phyloP scores from a whole-genome alignment of 2,888 invertebrate species.

The Brenthis daphne region DNA sequence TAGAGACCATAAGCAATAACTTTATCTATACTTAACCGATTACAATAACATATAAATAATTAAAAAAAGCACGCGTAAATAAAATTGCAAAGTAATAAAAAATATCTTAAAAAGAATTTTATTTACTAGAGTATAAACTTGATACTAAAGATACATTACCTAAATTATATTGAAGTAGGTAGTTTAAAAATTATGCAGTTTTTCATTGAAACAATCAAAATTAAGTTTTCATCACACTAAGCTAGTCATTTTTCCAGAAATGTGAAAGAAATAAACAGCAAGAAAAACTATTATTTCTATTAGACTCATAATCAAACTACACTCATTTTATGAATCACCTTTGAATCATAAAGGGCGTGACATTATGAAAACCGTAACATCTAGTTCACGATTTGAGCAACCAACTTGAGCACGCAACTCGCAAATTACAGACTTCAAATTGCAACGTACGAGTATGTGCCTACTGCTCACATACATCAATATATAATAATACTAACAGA shows the following conservation, averaged over 20 bases:
- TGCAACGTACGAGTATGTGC: not conserved
- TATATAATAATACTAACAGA: too few species aligned
- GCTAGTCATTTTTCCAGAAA: slow-evolving; percentile 12
- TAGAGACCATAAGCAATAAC: too few species aligned
- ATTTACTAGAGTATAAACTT: too few species aligned
- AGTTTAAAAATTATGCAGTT: too few species aligned
- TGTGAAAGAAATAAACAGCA: slow-evolving; percentile 7
- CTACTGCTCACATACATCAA: not conserved
- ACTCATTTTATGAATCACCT: slow-evolving; percentile 37
- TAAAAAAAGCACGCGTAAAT: too few species aligned
- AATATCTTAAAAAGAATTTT: too few species aligned
- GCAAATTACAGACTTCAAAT: slow-evolving; percentile 39
- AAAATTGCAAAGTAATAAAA: too few species aligned
- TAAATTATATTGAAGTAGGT: too few species aligned
- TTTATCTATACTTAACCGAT: too few species aligned
- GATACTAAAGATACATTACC: too few species aligned
- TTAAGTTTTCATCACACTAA: not conserved
- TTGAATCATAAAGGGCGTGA: slow-evolving; percentile 44
- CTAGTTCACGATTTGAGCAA: slow-evolving; percentile 36
- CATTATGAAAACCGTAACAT: slow-evolving; percentile 40
- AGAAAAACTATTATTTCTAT: not conserved
- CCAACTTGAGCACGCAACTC: slow-evolving; percentile 41
- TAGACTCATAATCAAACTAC: slow-evolving; percentile 12
- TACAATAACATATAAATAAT: too few species aligned
- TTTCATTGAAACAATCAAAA: not conserved